Evolutionary conservation across 1,140 invertebrate species (phyloP).

Genomic region (Lineus longissimus): DNA sequence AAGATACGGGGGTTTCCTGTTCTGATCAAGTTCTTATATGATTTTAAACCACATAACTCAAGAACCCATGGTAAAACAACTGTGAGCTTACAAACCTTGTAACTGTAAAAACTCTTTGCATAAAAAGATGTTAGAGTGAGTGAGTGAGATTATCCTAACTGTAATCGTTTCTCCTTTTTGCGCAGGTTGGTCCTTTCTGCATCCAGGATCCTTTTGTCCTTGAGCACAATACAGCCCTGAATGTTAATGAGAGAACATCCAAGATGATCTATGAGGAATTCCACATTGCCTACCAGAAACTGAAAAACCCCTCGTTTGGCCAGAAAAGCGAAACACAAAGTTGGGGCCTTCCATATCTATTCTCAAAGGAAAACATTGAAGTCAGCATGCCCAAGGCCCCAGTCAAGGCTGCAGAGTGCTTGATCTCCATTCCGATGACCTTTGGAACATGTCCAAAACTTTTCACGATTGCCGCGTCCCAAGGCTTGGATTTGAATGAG

Average conservation of each 20-base stretch:
- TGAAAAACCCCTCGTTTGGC: not conserved
- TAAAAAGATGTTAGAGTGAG: too few species aligned
- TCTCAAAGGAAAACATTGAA: slow-evolving; percentile 4
- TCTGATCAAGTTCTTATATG: too few species aligned
- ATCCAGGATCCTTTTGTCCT: slow-evolving; percentile 47
- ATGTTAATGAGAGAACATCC: slow-evolving; percentile 33
- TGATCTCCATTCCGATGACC: not conserved
- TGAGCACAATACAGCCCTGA: slow-evolving; percentile 37
- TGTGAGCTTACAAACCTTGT: too few species aligned
- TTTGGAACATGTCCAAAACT: not conserved
- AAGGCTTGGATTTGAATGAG: slow-evolving; percentile 1
- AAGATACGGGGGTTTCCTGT: too few species aligned
- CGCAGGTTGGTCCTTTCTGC: slow-evolving; percentile 25
- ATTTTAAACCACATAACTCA: too few species aligned
- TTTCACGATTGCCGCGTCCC: not conserved
- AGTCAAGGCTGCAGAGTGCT: not conserved
- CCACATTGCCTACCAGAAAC: slow-evolving; percentile 17
- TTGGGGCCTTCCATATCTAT: not conserved
- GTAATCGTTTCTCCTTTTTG: not conserved
- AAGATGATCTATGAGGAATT: slow-evolving; percentile 28
- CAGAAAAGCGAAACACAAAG: not conserved
- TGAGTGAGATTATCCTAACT: too few species aligned
- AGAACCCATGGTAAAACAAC: too few species aligned
- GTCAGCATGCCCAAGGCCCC: not conserved
- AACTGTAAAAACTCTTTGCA: too few species aligned